Evolutionary conservation across 2,113 vertebrate species (phyloP), one percentile per base, ranked within the genome.

Genomic region (Speoplatyrhinus poulsoni): DNA sequence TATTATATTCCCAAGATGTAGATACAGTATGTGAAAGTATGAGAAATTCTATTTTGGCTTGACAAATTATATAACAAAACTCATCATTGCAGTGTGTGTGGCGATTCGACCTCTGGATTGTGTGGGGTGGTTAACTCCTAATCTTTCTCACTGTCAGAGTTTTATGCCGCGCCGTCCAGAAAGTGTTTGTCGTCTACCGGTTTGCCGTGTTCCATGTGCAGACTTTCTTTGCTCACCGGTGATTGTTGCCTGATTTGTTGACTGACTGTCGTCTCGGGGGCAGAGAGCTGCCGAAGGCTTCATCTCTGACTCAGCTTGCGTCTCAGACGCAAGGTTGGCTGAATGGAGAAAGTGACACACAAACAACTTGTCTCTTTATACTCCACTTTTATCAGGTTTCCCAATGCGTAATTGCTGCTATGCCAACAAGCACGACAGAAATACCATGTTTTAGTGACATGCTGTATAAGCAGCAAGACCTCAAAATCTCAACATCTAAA

Each of bases 291-390:
- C 54, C 55, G 3, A 46, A 47, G 60, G 52, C 50, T 60, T 50
- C 61, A 17, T 36, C 69, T 69, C 32, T 65, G 79, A 78, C 48
- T 79, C 60, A 70, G 11, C 9, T 16, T 16, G 17, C 13, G 52
- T 56, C 72, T 74, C 65, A 60, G 57, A 72, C 67, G 65, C 59
- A 65, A 67, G 3, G n/a, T 46, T 46, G 6, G 3, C 1, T 47
- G 10, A 65, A 32, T 7, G 17, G 46, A 61, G 16, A 57, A 33
- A 73, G 57, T 52, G 46, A 67, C 46, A 60, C 65, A 19, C 26
- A 17, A 26, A 26, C 26, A 65, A 52, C 19, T 55, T 68, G 49
- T 26, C 26, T 26, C 26, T 26, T 26, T 26, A 26, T 67, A 41
- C 10, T 49, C 52, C 70, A 3, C 12, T 33, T 5, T 13, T 54